phyloP scores from a whole-genome alignment of 2,113 vertebrate genomes.

The Grammatotria lemairii region DNA sequence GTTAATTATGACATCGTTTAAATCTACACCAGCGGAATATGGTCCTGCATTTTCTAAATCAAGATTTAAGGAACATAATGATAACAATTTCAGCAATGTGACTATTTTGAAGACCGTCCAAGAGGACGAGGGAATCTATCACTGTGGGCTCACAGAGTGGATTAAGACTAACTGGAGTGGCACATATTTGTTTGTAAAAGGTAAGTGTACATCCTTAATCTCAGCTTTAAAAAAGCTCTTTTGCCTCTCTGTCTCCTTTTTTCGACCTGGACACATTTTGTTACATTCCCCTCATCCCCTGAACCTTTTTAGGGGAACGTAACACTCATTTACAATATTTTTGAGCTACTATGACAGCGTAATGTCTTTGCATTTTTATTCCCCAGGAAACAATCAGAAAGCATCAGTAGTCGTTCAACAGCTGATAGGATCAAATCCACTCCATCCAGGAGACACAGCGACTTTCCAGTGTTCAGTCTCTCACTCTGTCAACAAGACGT shows the following conservation, averaged over 20 bases:
- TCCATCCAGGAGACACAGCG: not conserved
- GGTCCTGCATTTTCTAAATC: not conserved
- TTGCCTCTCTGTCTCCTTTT: accelerated
- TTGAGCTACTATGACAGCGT: accelerated
- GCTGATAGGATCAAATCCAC: not conserved
- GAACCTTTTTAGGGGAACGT: not conserved
- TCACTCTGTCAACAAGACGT: not conserved
- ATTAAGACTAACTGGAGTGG: not conserved
- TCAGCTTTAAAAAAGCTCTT: accelerated
- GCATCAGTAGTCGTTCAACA: accelerated
- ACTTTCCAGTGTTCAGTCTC: not conserved
- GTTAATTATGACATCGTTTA: not conserved
- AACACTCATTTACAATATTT: not conserved
- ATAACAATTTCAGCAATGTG: not conserved
- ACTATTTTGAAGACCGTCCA: accelerated
- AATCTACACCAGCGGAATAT: accelerated
- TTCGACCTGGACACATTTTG: not conserved
- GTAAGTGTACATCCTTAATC: not conserved
- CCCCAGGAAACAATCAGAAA: not conserved
- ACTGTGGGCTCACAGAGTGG: not conserved
- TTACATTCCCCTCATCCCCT: accelerated
- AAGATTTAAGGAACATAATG: accelerated
- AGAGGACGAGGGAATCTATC: not conserved
- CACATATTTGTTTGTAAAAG: not conserved
- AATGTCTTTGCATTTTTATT: not conserved